Evolutionary conservation across 2,113 vertebrate species (phyloP).

Genomic region (Pagrus major): DNA sequence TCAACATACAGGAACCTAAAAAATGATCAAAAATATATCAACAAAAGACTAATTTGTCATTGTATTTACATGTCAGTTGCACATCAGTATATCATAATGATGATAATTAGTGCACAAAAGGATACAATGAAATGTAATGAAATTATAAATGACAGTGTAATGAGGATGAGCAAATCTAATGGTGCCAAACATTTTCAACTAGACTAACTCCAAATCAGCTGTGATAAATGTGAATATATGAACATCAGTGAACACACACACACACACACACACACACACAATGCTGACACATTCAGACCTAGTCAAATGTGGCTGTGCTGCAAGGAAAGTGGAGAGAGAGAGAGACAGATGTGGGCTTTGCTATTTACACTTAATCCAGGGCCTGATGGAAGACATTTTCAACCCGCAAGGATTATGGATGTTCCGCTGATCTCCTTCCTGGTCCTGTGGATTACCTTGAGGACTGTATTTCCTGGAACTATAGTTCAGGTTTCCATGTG

Average conservation of each 20-base stretch:
- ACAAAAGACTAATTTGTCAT: not conserved
- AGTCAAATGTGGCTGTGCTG: constrained; percentile 19
- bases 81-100: not conserved
- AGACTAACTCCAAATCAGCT: constrained; percentile 23
- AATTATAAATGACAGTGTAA: not conserved
- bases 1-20: not conserved
- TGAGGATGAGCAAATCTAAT: not conserved
- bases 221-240: constrained; percentile 22
- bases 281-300: constrained; percentile 1
- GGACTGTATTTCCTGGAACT: not conserved
- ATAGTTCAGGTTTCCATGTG: not conserved
- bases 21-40: too few species aligned
- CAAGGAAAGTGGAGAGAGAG: not conserved
- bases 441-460: not conserved
- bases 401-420: not conserved
- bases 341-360: not conserved
- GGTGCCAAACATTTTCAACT: constrained; percentile 5
- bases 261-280: constrained; percentile 7
- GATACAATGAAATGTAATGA: not conserved
- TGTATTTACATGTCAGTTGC: not conserved
- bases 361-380: constrained; percentile 4
- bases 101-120: not conserved
- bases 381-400: not conserved
- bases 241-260: constrained; percentile 11
- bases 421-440: not conserved